Conservation (phyloP, 1,140 invertebrate species). For the Rhopalosiphum maidis region DNA sequence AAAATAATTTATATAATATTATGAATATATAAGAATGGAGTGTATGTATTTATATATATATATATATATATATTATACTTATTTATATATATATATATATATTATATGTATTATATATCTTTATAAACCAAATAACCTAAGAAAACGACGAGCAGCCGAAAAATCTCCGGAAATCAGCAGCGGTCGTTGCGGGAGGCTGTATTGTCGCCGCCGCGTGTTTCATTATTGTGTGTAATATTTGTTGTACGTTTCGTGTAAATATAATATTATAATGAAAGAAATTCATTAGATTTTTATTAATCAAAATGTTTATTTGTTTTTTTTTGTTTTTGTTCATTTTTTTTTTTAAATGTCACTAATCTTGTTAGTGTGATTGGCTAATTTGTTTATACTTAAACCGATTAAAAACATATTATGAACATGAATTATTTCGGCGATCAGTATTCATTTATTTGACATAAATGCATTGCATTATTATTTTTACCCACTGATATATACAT, state of each 20-base stretch:
- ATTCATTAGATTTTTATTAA: conserved; percentile 47
- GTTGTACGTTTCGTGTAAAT: conserved; percentile 50
- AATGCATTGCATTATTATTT: not conserved
- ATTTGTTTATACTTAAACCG: conserved; percentile 45
- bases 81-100: not conserved
- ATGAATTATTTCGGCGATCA: not conserved
- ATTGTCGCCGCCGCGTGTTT: not conserved
- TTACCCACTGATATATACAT: not conserved
- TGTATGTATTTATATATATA: not conserved
- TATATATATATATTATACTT: not conserved
- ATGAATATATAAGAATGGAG: not conserved
- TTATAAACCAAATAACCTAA: conserved; percentile 21
- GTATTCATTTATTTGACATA: not conserved
- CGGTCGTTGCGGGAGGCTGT: not conserved
- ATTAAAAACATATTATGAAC: conserved; percentile 36
- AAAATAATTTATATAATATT: not conserved
- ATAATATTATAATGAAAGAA: conserved; percentile 36
- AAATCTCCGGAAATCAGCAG: not conserved
- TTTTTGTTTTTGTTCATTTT: conserved; percentile 25
- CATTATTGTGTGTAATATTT: conserved; percentile 22
- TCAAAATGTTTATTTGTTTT: conserved; percentile 6
- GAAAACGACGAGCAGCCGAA: not conserved
- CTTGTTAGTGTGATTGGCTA: conserved; percentile 33
- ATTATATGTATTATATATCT: not conserved
- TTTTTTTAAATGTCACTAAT: conserved; percentile 11